Percentiles rank a stretch among this genome's conserved stretches.
Evolutionary conservation across 2,113 vertebrate genomes (phyloP).

Genomic region (Planiliza haematocheilus): DNA sequence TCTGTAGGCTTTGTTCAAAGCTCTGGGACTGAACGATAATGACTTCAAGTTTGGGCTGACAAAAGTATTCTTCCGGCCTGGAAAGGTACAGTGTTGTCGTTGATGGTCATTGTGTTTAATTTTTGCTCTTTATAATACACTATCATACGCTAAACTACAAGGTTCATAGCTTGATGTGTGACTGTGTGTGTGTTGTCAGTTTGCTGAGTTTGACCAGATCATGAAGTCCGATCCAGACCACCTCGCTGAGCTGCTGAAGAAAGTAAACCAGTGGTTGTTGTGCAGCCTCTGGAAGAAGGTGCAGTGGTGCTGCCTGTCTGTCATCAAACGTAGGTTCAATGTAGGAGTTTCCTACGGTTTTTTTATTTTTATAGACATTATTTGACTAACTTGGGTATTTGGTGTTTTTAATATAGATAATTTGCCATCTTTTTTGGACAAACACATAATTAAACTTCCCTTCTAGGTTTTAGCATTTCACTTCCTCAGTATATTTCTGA

Average conservation of each 20-base stretch:
- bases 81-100: slow-evolving; percentile 88
- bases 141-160: background rate
- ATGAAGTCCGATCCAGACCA: slow-evolving; percentile 99
- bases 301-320: slow-evolving; percentile 95
- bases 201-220: slow-evolving; percentile 99
- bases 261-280: slow-evolving; percentile 96
- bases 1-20: slow-evolving; percentile 95
- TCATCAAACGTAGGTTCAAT: slow-evolving; percentile 93
- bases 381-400: background rate
- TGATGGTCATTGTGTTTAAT: background rate
- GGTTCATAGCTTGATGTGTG: background rate
- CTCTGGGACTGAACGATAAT: slow-evolving; percentile 93
- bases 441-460: background rate
- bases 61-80: slow-evolving; percentile 97
- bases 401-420: too few relatives aligned
- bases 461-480: background rate
- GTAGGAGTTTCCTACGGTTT: too few relatives aligned
- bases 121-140: background rate
- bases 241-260: slow-evolving; percentile 92
- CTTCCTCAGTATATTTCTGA: background rate
- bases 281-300: slow-evolving; percentile 98
- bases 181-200: slow-evolving; percentile 79
- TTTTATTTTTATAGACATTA: too few relatives aligned
- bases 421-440: too few relatives aligned
- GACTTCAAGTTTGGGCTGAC: slow-evolving; percentile 99